phyloP scores from a whole-genome alignment of 2,113 vertebrate genomes.

The Crotalus helleri region DNA sequence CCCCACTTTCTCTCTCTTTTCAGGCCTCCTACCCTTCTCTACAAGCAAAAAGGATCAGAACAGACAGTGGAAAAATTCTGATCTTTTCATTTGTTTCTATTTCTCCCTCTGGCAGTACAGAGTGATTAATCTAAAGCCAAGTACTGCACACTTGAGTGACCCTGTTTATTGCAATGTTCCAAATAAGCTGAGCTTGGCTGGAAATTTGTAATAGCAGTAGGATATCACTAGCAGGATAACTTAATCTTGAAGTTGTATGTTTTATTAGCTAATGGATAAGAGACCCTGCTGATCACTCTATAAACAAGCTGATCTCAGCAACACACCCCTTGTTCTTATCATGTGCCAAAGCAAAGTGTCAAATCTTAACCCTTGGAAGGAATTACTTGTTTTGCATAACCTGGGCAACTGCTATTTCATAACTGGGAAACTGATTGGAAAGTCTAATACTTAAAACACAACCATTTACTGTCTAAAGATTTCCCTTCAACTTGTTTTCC shows the following conservation, averaged over 20 bases:
- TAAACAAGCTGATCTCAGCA: slow-evolving; percentile 18
- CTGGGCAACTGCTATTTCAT: neutral
- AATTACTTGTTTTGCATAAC: neutral
- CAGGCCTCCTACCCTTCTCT: neutral
- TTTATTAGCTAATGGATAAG: slow-evolving; percentile 2
- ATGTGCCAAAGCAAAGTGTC: slow-evolving; percentile 20
- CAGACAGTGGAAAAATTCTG: neutral
- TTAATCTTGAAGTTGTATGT: neutral
- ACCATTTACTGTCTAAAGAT: neutral
- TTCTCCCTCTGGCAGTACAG: neutral
- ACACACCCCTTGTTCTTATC: neutral
- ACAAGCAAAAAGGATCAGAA: neutral
- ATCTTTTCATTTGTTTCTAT: neutral
- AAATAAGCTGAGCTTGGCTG: neutral
- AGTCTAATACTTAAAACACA: neutral
- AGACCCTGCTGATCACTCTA: slow-evolving; percentile 19
- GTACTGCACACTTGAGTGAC: neutral
- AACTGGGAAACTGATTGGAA: neutral
- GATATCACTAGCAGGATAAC: neutral
- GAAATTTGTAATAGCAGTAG: neutral
- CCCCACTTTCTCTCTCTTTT: neutral
- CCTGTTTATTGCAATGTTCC: neutral
- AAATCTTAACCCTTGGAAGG: neutral
- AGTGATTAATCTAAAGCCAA: neutral
- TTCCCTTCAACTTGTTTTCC: neutral